Conservation (phyloP, 1,140 invertebrate genomes). For the Nautilus pompilius region DNA sequence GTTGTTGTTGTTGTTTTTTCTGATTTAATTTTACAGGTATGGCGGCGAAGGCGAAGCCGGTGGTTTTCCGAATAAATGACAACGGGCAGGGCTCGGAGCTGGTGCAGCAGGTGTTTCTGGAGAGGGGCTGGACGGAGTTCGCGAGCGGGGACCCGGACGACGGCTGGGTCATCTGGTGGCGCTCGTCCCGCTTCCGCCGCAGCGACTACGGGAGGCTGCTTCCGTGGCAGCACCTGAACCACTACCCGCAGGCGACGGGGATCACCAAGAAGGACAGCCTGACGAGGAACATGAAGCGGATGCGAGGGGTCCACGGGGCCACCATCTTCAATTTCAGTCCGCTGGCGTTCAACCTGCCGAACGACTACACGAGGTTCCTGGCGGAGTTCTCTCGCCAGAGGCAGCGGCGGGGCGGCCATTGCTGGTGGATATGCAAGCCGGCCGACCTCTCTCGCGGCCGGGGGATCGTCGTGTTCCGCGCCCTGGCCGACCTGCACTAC, state of each 20-base stretch:
- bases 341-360: slow-evolving; percentile 73
- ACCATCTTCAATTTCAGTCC: slow-evolving; percentile 82
- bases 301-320: slow-evolving; percentile 73
- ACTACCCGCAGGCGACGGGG: slow-evolving; percentile 76
- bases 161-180: slow-evolving; percentile 83
- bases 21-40: no score
- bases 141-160: slow-evolving; percentile 60
- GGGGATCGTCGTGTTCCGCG: slow-evolving; percentile 78
- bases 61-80: slow-evolving; percentile 57
- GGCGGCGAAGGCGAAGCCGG: no score
- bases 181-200: slow-evolving; percentile 67
- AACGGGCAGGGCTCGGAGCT: slow-evolving; percentile 73
- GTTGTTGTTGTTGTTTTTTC: no score
- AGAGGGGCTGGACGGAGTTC: slow-evolving; percentile 79
- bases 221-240: slow-evolving; percentile 76
- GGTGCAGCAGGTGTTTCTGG: slow-evolving; percentile 64
- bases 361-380: slow-evolving; percentile 79
- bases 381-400: slow-evolving; percentile 65
- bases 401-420: slow-evolving; percentile 18
- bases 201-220: slow-evolving; percentile 68
- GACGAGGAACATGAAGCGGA: slow-evolving; percentile 72
- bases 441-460: slow-evolving; percentile 78
- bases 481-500: slow-evolving; percentile 46
- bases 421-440: slow-evolving; percentile 79
- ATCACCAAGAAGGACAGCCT: slow-evolving; percentile 80